Evolutionary conservation across 2,797 vertebrate species (phyloP).

Genomic region (Pachyuromys duprasi): DNA sequence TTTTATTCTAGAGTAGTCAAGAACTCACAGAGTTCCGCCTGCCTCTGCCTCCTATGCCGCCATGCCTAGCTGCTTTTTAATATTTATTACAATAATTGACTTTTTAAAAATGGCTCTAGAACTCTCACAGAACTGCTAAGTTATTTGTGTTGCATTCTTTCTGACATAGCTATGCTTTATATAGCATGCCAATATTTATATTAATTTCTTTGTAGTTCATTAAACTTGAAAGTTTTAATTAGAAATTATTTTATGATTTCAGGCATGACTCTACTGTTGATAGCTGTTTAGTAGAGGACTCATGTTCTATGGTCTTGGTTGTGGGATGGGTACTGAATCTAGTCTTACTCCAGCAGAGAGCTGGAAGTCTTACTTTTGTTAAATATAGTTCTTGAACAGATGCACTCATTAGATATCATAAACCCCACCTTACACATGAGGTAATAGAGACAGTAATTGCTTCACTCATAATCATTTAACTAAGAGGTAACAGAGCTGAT

Average conservation of each 20-base stretch:
- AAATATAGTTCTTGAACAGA: conserved; percentile 44
- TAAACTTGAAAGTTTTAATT: background rate
- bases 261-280: conserved; percentile 9
- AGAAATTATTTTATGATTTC: background rate
- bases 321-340: background rate
- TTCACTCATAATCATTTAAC: conserved; percentile 48
- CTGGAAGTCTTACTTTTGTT: conserved; percentile 62
- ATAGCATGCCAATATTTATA: conserved; percentile 35
- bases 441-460: conserved; percentile 63
- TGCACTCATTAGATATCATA: conserved; percentile 45
- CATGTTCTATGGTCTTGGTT: background rate
- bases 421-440: conserved; percentile 53
- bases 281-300: conserved; percentile 19
- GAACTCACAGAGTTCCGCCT: too few species aligned
- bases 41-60: too few species aligned
- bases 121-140: conserved; percentile 1
- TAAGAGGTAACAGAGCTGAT: conserved; percentile 57
- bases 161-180: conserved; percentile 34
- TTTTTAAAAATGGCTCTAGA: conserved; percentile 10
- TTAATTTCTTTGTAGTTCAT: conserved; percentile 30
- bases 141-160: conserved; percentile 40
- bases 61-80: too few species aligned
- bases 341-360: background rate
- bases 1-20: too few species aligned
- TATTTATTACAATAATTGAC: background rate